A percentile compares a stretch with the other conserved stretches of the same genome.
phyloP scores from a whole-genome alignment of 2,797 vertebrate species.

The Molossus molossus region DNA sequence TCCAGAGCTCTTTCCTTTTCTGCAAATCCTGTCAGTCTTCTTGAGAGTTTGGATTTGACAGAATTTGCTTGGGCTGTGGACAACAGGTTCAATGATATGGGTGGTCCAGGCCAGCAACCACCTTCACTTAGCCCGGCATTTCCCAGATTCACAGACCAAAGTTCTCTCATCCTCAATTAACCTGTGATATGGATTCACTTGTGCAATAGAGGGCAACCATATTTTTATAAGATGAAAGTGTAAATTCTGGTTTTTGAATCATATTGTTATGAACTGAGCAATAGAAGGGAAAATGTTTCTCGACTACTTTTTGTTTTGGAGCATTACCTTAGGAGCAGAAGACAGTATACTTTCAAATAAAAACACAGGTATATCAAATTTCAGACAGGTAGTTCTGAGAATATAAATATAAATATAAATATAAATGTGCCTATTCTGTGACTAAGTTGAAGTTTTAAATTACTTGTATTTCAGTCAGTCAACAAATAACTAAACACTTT shows the following conservation, averaged over 20 bases:
- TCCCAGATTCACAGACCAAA: not conserved
- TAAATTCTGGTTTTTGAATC: not conserved
- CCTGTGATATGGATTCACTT: not conserved
- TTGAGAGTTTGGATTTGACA: not conserved
- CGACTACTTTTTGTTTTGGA: not conserved
- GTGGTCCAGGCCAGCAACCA: not conserved
- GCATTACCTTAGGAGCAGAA: not conserved
- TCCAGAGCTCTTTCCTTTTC: not conserved
- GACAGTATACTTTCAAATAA: not conserved
- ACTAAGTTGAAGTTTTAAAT: not conserved
- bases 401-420: not conserved
- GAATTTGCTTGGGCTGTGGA: not conserved
- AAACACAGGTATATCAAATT: not conserved
- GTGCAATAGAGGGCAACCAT: not conserved
- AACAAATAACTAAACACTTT: not conserved
- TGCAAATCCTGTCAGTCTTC: not conserved
- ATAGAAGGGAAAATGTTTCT: not conserved
- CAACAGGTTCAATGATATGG: not conserved
- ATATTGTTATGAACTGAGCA: not conserved
- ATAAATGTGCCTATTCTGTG: not conserved
- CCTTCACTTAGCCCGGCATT: not conserved
- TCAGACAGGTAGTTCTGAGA: slow-evolving; percentile 14
- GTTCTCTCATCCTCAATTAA: not conserved
- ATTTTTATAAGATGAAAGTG: not conserved
- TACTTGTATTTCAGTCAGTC: slow-evolving; percentile 9